These are phyloP conservation scores for Microcebus griseorufus DNA, from an alignment of 2,113 vertebrate species.

Conservation along the genomic window DNA sequence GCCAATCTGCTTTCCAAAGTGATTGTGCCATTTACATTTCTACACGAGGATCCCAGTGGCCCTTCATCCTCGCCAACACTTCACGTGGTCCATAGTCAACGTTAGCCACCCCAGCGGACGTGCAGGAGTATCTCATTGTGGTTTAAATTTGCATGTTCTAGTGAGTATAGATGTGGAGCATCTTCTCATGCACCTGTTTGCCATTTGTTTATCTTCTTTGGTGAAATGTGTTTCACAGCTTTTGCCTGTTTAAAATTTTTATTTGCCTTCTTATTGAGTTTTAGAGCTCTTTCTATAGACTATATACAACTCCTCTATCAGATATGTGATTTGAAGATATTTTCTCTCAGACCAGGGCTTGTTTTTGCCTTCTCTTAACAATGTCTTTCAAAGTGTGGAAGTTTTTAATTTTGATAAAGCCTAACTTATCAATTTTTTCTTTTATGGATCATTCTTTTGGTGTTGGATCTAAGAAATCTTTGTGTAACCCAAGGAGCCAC, in stretches of 20 bases:
- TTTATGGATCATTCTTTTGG: not conserved
- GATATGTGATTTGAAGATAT: not conserved
- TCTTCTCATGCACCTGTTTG: not conserved
- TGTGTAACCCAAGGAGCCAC: not conserved
- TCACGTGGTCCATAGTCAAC: not conserved
- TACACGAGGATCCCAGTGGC: not conserved
- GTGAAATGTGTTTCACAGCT: not conserved
- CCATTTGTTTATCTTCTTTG: not conserved
- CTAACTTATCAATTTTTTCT: not conserved
- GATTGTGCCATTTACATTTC: not conserved
- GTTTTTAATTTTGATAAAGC: not conserved
- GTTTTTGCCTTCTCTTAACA: not conserved
- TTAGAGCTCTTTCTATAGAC: not conserved
- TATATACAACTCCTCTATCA: not conserved
- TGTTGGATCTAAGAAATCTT: not conserved
- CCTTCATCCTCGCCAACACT: not conserved
- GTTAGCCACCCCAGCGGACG: not conserved
- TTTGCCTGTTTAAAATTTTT: not conserved
- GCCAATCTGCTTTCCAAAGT: not conserved
- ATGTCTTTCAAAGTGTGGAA: not conserved
- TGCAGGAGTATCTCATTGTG: not conserved
- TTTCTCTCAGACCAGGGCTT: not conserved
- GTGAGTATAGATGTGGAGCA: not conserved
- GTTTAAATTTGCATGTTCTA: not conserved
- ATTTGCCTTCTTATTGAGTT: not conserved